Evolutionary conservation across 2,888 invertebrate species (phyloP).

Genomic region (Rhodophaea formosa): DNA sequence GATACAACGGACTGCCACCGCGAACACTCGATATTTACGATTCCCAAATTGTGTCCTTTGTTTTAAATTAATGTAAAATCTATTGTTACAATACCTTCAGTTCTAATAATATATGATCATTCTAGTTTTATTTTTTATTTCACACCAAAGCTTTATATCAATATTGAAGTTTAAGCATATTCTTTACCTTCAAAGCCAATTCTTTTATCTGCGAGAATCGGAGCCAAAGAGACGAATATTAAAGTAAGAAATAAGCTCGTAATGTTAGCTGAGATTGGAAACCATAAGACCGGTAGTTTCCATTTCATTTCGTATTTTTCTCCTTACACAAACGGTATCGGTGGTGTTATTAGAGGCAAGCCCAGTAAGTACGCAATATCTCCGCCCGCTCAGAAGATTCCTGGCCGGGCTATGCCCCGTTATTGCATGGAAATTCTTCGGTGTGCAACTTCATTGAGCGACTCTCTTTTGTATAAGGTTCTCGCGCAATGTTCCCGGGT

Average conservation of each 20-base stretch:
- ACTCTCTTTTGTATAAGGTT: conserved; percentile 75
- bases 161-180: not conserved
- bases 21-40: not conserved
- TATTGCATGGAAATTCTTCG: conserved; percentile 80
- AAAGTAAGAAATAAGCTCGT: conserved; percentile 46
- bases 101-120: too few species aligned
- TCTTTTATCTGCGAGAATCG: conserved; percentile 9
- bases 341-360: conserved; percentile 75
- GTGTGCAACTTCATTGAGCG: conserved; percentile 77
- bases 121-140: too few species aligned
- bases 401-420: conserved; percentile 59
- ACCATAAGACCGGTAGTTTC: conserved; percentile 67
- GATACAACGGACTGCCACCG: not conserved
- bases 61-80: not conserved
- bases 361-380: conserved; percentile 79
- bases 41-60: not conserved
- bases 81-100: too few species aligned
- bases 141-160: not conserved
- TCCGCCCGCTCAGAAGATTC: conserved; percentile 63
- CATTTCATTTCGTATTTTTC: conserved; percentile 75
- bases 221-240: conserved; percentile 37
- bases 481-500: conserved; percentile 68
- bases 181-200: conserved; percentile 10
- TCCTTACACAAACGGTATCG: conserved; percentile 70
- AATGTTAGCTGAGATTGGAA: conserved; percentile 64